Evolutionary conservation across 1,140 invertebrate species (phyloP), one percentile per base, ranked within the genome.

Genomic region (Pygmarrhopalites habei): DNA sequence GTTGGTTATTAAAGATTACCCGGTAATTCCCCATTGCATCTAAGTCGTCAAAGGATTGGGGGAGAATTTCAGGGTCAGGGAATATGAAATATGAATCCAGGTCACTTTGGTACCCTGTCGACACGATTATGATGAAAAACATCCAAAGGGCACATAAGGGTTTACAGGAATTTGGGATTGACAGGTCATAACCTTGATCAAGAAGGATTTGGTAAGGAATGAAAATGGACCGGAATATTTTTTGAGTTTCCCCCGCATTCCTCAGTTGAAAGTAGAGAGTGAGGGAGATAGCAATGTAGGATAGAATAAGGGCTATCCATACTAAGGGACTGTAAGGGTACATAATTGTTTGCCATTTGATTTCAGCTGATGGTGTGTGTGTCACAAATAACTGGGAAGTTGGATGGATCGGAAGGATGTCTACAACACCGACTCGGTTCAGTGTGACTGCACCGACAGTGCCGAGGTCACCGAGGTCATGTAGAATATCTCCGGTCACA

Each of bases 51-150:
- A 55, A 55, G 25, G 21, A 15, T 29, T 29, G 7, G 14, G 52
- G 52, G 25, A 55, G 10, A 4, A 12, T 28, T 55, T 55, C 52
- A 10, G 12, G 7, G 21, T 55, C 23, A 10, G 52, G 52, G 28
- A 55, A 55, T 12, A 7, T 55, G 17, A 55, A 55, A 30, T 29
- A 55, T 5, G 52, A 55, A 55, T 25, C 29, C 23, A 55, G 28
- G 28, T 55, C 29, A 30, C 52, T 55, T 12, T 26, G 23, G 19
- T 55, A 55, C 17, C 52, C 52, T 10, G 52, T 55, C 28, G 29
- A 55, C 23, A 55, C 21, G 52, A 55, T 19, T 10, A 55, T 12
- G 29, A 30, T 28, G 21, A 55, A 25, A 15, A 55, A 55, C 29
- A 55, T 55, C 46, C 46, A 49, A 21, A 49, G 19, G 10, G 7